Evolutionary conservation across 2,888 invertebrate genomes (phyloP).

Genomic region (Dastarcus helophoroides): DNA sequence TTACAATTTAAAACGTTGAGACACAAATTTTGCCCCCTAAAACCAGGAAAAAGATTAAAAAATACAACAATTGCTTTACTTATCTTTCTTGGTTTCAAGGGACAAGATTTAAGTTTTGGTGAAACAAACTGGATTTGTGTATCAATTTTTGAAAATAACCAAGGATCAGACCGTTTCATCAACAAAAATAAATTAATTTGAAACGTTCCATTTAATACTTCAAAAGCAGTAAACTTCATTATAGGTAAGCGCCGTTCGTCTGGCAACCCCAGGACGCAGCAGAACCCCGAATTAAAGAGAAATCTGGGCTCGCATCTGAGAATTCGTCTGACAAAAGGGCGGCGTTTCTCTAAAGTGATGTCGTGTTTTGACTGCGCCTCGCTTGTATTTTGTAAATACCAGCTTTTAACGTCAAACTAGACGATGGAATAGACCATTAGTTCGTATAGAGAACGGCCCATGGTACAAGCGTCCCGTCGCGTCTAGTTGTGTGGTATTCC

Average conservation of each 20-base stretch:
- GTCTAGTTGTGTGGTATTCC: slow-evolving; percentile 35
- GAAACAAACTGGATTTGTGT: no score
- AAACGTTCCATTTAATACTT: slow-evolving; percentile 1
- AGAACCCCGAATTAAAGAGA: no score
- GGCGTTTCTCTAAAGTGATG: slow-evolving; percentile 23
- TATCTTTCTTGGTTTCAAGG: no score
- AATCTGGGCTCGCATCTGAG: slow-evolving; percentile 26
- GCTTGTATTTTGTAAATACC: slow-evolving; percentile 37
- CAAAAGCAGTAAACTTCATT: no score
- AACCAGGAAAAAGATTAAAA: no score
- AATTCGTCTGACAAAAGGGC: slow-evolving; percentile 24
- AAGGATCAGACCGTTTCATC: no score
- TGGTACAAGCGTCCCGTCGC: slow-evolving; percentile 26
- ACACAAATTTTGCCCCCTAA: no score
- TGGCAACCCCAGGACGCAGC: neutral
- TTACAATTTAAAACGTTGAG: no score
- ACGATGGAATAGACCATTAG: slow-evolving; percentile 21
- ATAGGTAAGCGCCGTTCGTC: neutral
- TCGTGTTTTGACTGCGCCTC: slow-evolving; percentile 34
- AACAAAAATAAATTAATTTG: no score
- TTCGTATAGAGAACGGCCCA: slow-evolving; percentile 15
- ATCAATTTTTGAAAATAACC: no score
- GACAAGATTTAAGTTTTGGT: no score
- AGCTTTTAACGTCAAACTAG: slow-evolving; percentile 34
- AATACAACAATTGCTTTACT: no score